phyloP scores from a whole-genome alignment of 2,888 invertebrate species.

The Polyploca ridens region DNA sequence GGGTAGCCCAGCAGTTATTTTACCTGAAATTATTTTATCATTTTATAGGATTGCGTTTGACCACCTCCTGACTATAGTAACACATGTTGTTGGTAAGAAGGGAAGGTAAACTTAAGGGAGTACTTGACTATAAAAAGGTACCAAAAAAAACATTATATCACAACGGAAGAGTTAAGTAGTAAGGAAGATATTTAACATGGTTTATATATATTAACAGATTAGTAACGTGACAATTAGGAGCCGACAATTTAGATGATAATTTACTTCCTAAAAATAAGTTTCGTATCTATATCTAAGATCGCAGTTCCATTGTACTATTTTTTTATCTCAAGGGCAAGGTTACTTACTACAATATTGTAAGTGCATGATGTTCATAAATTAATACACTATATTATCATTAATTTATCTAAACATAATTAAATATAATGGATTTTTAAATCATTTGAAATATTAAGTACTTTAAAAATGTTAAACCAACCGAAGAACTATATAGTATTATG shows the following conservation, averaged over 20 bases:
- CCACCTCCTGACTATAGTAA: background rate
- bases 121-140: too few species aligned
- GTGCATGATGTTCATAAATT: background rate
- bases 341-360: too few species aligned
- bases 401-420: background rate
- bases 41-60: too few species aligned
- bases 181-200: background rate
- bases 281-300: background rate
- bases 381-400: background rate
- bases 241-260: background rate
- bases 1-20: constrained; percentile 86
- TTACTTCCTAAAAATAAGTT: background rate
- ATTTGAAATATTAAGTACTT: too few species aligned
- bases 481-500: too few species aligned
- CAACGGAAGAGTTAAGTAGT: too few species aligned
- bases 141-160: too few species aligned
- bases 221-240: background rate
- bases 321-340: constrained; percentile 1
- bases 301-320: background rate
- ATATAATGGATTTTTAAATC: too few species aligned
- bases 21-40: constrained; percentile 63
- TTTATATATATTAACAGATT: background rate
- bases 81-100: background rate
- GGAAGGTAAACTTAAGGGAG: too few species aligned
- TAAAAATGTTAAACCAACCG: too few species aligned